Evolutionary conservation across 2,888 invertebrate species (phyloP).

Genomic region (Nymphalis urticae): DNA sequence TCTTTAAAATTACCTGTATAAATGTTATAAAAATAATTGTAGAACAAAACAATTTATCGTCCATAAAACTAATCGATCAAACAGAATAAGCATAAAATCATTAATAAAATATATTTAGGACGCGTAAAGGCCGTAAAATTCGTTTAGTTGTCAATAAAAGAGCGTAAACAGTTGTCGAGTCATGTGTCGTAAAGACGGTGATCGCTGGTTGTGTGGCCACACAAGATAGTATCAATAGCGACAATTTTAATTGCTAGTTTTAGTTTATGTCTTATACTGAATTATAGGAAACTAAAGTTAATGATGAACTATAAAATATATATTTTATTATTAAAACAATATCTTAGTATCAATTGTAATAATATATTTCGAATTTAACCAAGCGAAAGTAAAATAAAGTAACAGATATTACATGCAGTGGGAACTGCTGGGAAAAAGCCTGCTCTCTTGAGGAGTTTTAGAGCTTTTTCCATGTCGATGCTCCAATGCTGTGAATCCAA

Average conservation of each 20-base stretch:
- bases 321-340: too few species aligned
- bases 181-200: conserved; percentile 52
- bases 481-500: too few species aligned
- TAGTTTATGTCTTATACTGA: conserved; percentile 1
- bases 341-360: too few species aligned
- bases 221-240: conserved; percentile 30
- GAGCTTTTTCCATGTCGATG: too few species aligned
- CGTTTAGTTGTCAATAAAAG: conserved; percentile 66
- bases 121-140: conserved; percentile 55
- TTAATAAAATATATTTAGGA: conserved; percentile 64
- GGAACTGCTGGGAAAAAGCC: too few species aligned
- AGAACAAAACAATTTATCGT: conserved; percentile 34
- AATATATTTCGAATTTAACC: too few species aligned
- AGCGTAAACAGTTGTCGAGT: conserved; percentile 58
- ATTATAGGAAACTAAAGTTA: not conserved
- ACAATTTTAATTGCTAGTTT: conserved; percentile 17
- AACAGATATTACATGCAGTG: too few species aligned
- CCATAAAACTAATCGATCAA: conserved; percentile 50
- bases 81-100: conserved; percentile 57
- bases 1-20: too few species aligned
- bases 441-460: too few species aligned
- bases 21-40: not conserved
- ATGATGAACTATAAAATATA: too few species aligned
- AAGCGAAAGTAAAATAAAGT: too few species aligned
- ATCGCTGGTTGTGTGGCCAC: conserved; percentile 56